A percentile compares a stretch with the other conserved stretches of the same genome.
Evolutionary conservation across 2,888 invertebrate genomes (phyloP).

Genomic region (Ochlodes sylvanus): DNA sequence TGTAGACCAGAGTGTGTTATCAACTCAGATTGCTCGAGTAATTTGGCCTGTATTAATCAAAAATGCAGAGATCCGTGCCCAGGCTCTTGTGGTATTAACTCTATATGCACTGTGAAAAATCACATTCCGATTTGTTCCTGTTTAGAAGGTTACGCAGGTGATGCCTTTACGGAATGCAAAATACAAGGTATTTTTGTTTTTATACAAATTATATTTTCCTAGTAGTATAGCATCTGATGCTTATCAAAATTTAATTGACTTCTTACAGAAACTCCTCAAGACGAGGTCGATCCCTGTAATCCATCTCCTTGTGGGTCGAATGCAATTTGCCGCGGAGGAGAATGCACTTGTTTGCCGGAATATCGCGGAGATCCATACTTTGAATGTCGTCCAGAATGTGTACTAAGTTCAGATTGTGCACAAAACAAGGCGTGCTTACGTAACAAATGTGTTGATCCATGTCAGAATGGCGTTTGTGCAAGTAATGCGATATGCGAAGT

Average conservation of each 20-base stretch:
- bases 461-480: constrained; percentile 88
- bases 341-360: constrained; percentile 90
- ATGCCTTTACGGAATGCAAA: constrained; percentile 88
- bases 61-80: constrained; percentile 93
- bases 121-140: constrained; percentile 92
- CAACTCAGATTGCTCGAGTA: constrained; percentile 90
- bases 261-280: constrained; percentile 59
- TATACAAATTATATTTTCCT: constrained; percentile 9
- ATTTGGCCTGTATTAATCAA: constrained; percentile 90
- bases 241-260: constrained; percentile 19
- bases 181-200: constrained; percentile 68
- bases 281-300: constrained; percentile 83
- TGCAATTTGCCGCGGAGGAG: constrained; percentile 86
- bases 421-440: constrained; percentile 89
- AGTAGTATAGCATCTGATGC: background rate
- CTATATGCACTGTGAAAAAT: constrained; percentile 87
- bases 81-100: constrained; percentile 89
- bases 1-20: constrained; percentile 89
- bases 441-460: constrained; percentile 90
- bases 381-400: constrained; percentile 93
- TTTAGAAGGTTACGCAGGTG: constrained; percentile 88
- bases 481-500: constrained; percentile 89
- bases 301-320: constrained; percentile 89
- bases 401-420: constrained; percentile 91
- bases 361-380: constrained; percentile 92